phyloP scores from a whole-genome alignment of 2,888 invertebrate species.

The Lissonota sp. region DNA sequence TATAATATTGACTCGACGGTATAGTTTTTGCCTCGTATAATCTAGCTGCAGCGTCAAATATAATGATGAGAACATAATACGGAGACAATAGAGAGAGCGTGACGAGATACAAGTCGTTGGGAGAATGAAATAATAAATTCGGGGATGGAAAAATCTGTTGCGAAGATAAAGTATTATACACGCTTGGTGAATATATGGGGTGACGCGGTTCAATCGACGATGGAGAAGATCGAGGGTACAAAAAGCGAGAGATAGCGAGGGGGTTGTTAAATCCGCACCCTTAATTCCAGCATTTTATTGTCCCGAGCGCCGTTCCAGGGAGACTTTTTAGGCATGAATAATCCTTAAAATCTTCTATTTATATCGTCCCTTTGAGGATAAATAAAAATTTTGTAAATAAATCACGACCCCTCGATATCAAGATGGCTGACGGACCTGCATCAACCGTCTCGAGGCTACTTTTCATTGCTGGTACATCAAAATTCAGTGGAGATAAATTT shows the following conservation, averaged over 20 bases:
- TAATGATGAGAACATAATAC: slow-evolving; percentile 67
- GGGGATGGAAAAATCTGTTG: slow-evolving; percentile 52
- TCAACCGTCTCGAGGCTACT: no score
- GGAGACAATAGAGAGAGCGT: slow-evolving; percentile 30
- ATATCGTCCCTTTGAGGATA: no score
- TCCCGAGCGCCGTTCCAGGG: no score
- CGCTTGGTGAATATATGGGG: slow-evolving; percentile 47
- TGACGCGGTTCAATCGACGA: slow-evolving; percentile 33
- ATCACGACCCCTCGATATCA: no score
- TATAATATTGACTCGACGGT: slow-evolving; percentile 45
- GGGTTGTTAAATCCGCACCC: slow-evolving; percentile 46
- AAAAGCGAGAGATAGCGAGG: neutral
- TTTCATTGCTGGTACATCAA: no score
- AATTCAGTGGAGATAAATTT: no score
- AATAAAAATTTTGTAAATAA: no score
- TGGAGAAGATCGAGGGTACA: slow-evolving; percentile 19
- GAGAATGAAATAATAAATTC: slow-evolving; percentile 71
- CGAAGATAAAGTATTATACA: slow-evolving; percentile 41
- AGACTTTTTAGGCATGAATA: no score
- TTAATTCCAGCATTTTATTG: neutral
- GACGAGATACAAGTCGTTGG: slow-evolving; percentile 37
- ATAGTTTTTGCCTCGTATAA: neutral
- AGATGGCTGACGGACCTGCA: no score
- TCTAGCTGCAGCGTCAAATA: slow-evolving; percentile 44
- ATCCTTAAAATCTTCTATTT: no score